A percentile compares a stretch with the other conserved stretches of the same genome.
Conservation (phyloP, 2,888 invertebrate species). For the Diaprepes abbreviatus region DNA sequence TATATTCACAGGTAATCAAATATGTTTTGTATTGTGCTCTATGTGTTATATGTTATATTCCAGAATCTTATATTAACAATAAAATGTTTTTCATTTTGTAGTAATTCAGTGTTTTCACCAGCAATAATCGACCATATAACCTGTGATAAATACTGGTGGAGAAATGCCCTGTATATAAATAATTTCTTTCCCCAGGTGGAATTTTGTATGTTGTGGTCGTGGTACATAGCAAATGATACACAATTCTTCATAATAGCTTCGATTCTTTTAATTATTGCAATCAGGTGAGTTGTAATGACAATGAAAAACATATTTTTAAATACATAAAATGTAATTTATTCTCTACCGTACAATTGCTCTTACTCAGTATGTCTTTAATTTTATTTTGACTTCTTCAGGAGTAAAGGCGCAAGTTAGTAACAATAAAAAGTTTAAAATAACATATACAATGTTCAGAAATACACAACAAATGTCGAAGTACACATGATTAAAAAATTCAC, state of each 20-base stretch:
- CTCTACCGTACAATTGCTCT: too few relatives aligned
- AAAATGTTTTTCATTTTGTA: conserved; percentile 57
- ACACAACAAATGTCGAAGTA: too few relatives aligned
- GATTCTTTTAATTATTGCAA: conserved; percentile 75
- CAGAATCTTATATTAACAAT: too few relatives aligned
- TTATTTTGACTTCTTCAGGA: too few relatives aligned
- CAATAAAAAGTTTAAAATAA: too few relatives aligned
- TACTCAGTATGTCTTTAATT: too few relatives aligned
- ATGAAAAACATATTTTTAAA: too few relatives aligned
- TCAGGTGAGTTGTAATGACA: conserved; percentile 76
- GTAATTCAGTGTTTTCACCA: conserved; percentile 81
- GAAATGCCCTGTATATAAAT: conserved; percentile 86
- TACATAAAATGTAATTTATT: too few relatives aligned
- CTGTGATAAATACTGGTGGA: conserved; percentile 87
- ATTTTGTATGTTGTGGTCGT: conserved; percentile 87
- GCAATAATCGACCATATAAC: conserved; percentile 79
- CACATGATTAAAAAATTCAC: too few relatives aligned
- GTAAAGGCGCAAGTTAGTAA: too few relatives aligned
- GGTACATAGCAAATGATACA: conserved; percentile 87
- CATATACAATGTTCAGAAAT: too few relatives aligned
- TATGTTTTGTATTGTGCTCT: neutral
- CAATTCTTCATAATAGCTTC: conserved; percentile 82
- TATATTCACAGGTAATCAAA: conserved; percentile 71
- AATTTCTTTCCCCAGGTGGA: conserved; percentile 82
- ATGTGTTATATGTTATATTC: neutral